Evolutionary conservation across 2,113 vertebrate species (phyloP), one percentile per base, ranked within the genome.

Genomic region (Candoia aspera): DNA sequence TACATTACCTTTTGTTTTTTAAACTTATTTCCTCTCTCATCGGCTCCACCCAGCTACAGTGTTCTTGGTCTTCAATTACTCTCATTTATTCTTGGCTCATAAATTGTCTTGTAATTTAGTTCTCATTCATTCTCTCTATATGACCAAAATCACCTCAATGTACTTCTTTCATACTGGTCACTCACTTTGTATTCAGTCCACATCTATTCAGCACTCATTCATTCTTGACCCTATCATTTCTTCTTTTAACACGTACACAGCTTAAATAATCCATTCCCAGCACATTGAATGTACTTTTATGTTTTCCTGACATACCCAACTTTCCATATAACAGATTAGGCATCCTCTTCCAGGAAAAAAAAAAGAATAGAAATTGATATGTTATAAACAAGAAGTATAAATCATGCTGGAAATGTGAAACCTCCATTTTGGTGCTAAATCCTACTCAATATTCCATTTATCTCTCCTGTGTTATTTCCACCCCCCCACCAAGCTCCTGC

Each of bases 381-480:
- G 1, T 54, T 19, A 89, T 54, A 23, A 53, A 46, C 0, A 68
- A 90, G 87, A 92, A 37, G 49, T 46, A 2, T 17, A 73, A n/a
- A 0, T 83, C 2, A 64, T 73, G 21, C 33, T n/a, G 64, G 88
- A 89, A 24, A 23, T 19, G 29, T 15, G 83, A 94, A 88, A 37
- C 6, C 0, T 0, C 55, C 57, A 2, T 55, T 49, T 19, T 64
- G 19, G 59, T 1, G 1, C 29, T 1, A 8, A 49, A 17, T 37
- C 46, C n/a, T 53, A 55, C 33, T 57, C 23, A 37, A 24, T 12
- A 24, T 23, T 91, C 49, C 93, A 49, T 86, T 23, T 8, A 10
- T 53, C 53, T 13, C 8, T 55, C n/a, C 17, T 37, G 2, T 79
- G 17, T 15, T 17, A 79, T 42, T 37, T 42, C 73, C 33, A 42